A percentile compares a stretch with the other conserved stretches of the same genome.
Evolutionary conservation across 2,888 invertebrate species (phyloP).

Genomic region (Rhaphigaster nebulosa): DNA sequence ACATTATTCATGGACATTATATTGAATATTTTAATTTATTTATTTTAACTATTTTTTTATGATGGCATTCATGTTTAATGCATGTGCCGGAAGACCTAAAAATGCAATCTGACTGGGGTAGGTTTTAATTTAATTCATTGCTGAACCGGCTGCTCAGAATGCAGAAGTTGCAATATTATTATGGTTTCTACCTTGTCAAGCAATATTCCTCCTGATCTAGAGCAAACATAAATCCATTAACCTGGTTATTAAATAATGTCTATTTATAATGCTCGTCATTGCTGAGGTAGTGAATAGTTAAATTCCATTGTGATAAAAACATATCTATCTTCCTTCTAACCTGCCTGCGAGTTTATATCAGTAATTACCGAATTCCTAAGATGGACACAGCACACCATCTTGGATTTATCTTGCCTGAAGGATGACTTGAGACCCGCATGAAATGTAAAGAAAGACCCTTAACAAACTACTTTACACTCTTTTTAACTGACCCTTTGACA

Average conservation of each 20-base stretch:
- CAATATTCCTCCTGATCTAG: neutral
- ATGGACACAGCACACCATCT: no score
- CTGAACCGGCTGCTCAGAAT: neutral
- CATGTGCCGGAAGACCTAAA: neutral
- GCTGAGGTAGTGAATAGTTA: neutral
- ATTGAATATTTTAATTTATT: no score
- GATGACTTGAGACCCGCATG: no score
- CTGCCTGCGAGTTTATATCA: no score
- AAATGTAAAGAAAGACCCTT: no score
- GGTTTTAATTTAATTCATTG: neutral
- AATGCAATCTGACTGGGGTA: neutral
- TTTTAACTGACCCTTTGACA: no score
- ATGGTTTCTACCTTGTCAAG: constrained; percentile 1
- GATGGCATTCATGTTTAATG: neutral
- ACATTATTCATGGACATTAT: no score
- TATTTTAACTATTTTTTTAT: neutral
- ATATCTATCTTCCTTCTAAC: no score
- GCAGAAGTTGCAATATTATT: constrained; percentile 24
- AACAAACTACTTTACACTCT: no score
- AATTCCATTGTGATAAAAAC: no score
- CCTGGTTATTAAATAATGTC: neutral
- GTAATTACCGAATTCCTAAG: no score
- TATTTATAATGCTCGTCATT: neutral
- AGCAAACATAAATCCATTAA: neutral
- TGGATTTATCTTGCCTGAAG: no score